phyloP scores from a whole-genome alignment of 2,888 invertebrate genomes.

The Osmoderma eremita region DNA sequence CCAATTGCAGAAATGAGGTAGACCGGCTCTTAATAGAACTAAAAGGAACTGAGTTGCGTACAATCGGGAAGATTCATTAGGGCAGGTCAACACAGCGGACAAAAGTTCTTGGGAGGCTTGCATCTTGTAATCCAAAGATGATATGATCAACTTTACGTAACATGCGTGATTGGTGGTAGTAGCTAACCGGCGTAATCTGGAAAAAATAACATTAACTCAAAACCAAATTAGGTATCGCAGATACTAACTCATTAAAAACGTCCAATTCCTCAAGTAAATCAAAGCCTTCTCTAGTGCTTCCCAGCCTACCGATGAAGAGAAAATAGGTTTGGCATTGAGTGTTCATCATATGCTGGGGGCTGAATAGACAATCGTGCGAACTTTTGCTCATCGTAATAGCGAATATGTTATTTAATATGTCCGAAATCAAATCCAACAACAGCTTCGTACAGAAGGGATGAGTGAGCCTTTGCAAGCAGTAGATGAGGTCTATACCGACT shows the following conservation, averaged over 20 bases:
- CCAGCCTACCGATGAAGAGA: conserved; percentile 88
- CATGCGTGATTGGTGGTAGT: conserved; percentile 87
- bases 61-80: conserved; percentile 72
- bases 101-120: conserved; percentile 71
- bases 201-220: conserved; percentile 48
- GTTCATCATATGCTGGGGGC: conserved; percentile 86
- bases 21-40: conserved; percentile 81
- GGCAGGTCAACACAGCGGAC: conserved; percentile 67
- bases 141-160: conserved; percentile 92
- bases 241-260: conserved; percentile 74
- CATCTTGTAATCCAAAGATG: conserved; percentile 75
- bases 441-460: conserved; percentile 76
- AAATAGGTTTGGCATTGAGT: conserved; percentile 96
- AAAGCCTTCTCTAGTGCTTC: conserved; percentile 75
- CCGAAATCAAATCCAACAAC: conserved; percentile 81
- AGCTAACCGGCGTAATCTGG: conserved; percentile 82
- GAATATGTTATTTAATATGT: conserved; percentile 79
- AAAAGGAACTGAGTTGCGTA: conserved; percentile 94
- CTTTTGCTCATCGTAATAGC: conserved; percentile 78
- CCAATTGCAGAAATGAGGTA: conserved; percentile 84
- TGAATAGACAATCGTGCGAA: conserved; percentile 87
- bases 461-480: conserved; percentile 71
- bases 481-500: conserved; percentile 78
- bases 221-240: too few species aligned
- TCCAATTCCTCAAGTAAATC: conserved; percentile 51